phyloP scores from a whole-genome alignment of 2,113 vertebrate genomes.

The Jaculus jaculus region DNA sequence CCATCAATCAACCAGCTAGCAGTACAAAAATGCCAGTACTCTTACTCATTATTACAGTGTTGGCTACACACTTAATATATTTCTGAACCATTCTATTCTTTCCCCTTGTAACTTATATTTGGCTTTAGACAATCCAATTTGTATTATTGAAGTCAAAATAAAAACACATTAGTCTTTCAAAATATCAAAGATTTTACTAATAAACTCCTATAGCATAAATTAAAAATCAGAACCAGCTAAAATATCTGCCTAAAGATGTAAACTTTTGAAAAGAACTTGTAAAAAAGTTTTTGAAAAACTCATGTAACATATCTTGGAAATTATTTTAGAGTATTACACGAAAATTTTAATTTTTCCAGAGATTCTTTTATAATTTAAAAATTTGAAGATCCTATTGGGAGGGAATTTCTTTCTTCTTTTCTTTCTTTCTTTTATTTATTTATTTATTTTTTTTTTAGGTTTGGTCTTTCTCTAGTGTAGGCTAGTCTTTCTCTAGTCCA shows the following conservation, averaged over 20 bases:
- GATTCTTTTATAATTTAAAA: not conserved
- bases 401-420: not conserved
- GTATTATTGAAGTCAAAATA: not conserved
- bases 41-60: slow-evolving; percentile 3
- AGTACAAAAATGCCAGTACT: not conserved
- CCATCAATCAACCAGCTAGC: not conserved
- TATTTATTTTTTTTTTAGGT: no score
- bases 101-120: slow-evolving; percentile 22
- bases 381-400: not conserved
- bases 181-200: slow-evolving; percentile 31
- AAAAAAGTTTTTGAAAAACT: not conserved
- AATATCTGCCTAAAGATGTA: not conserved
- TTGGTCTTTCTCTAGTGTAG: no score
- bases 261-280: not conserved
- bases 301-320: not conserved
- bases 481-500: no score
- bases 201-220: not conserved
- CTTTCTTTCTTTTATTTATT: no score
- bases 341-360: slow-evolving; percentile 12
- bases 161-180: not conserved
- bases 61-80: not conserved
- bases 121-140: slow-evolving; percentile 13
- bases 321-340: not conserved
- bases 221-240: slow-evolving; percentile 21
- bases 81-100: slow-evolving; percentile 3